Conservation (phyloP, 2,113 vertebrate genomes). For the Triplophysa rosa region DNA sequence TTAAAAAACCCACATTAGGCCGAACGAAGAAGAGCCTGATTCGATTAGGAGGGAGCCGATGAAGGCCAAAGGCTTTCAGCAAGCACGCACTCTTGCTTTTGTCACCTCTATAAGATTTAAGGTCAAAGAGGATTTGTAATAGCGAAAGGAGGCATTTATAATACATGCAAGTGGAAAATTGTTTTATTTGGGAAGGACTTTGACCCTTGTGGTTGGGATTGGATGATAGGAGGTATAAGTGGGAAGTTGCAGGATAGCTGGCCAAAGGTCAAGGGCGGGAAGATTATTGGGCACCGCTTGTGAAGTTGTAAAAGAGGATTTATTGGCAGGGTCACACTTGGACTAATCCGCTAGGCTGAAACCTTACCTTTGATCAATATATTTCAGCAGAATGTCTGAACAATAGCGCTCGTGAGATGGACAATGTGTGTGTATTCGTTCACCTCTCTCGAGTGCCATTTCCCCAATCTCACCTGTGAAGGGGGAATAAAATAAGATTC, state of each 20-base stretch:
- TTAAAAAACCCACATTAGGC: constrained; percentile 58
- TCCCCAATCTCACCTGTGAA: constrained; percentile 49
- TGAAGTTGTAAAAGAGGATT: constrained; percentile 20
- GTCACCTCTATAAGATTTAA: constrained; percentile 48
- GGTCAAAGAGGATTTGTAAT: constrained; percentile 43
- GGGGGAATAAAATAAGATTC: constrained; percentile 48
- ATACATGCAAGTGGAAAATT: neutral
- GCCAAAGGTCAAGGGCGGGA: constrained; percentile 32
- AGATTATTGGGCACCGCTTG: neutral
- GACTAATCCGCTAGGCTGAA: constrained; percentile 15
- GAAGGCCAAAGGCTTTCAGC: constrained; percentile 52
- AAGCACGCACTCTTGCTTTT: constrained; percentile 43
- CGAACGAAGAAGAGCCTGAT: constrained; percentile 55
- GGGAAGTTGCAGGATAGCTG: neutral
- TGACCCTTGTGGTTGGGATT: constrained; percentile 2
- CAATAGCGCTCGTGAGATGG: neutral
- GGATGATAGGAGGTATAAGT: constrained; percentile 7
- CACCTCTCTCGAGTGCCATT: constrained; percentile 11
- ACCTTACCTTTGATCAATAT: constrained; percentile 28
- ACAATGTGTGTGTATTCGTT: constrained; percentile 15
- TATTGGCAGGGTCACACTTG: constrained; percentile 16
- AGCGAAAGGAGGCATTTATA: neutral
- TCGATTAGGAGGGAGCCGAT: constrained; percentile 53
- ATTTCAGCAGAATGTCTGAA: neutral
- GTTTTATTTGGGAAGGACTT: constrained; percentile 19